Conservation (phyloP, 2,113 vertebrate species). For the Hemiprocne comata region DNA sequence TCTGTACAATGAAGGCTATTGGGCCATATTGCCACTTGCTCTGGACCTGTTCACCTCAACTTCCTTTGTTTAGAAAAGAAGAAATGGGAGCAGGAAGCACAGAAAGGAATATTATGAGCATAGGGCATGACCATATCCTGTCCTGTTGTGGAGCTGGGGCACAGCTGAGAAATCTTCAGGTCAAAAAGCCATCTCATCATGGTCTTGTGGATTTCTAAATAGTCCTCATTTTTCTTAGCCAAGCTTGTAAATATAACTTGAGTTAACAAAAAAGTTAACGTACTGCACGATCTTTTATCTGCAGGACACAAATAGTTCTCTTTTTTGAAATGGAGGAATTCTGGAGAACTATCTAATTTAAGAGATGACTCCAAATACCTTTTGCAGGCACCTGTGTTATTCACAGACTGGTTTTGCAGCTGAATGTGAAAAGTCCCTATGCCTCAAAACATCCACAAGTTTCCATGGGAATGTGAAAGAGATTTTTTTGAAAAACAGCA, state of each 20-base stretch:
- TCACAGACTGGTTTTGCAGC: neutral
- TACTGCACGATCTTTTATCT: neutral
- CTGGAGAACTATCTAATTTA: neutral
- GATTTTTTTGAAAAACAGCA: neutral
- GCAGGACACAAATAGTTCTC: neutral
- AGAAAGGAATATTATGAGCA: neutral
- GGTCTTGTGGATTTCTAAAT: neutral
- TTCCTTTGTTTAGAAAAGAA: neutral
- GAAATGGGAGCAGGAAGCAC: neutral
- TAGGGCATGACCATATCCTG: neutral
- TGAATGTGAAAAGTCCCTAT: neutral
- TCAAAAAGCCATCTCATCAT: neutral
- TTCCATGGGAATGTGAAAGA: neutral
- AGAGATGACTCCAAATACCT: neutral
- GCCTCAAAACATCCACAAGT: neutral
- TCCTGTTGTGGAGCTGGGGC: neutral
- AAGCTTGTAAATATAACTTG: neutral
- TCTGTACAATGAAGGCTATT: neutral
- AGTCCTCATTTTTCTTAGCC: neutral
- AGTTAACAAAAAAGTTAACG: neutral
- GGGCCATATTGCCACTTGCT: neutral
- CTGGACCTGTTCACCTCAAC: neutral
- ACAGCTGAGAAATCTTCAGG: neutral
- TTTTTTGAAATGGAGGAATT: neutral
- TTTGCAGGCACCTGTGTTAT: neutral